phyloP scores from a whole-genome alignment of 2,888 invertebrate genomes.

The Lamproptera curius region DNA sequence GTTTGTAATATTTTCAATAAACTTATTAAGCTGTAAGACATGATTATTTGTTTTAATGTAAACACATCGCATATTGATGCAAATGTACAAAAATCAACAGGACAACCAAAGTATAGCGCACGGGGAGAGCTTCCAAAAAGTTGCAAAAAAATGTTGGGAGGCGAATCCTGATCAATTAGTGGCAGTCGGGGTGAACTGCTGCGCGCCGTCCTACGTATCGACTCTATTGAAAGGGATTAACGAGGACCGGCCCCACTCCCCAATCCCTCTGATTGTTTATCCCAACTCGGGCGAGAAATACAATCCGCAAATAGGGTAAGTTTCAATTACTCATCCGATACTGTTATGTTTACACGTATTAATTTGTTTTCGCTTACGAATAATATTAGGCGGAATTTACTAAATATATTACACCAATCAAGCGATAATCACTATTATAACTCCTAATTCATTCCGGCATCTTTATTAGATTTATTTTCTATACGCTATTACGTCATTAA shows the following conservation, averaged over 20 bases:
- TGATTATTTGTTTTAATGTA: no score
- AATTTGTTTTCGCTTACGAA: slow-evolving; percentile 2
- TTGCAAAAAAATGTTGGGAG: slow-evolving; percentile 84
- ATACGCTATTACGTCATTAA: no score
- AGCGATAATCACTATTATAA: no score
- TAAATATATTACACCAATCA: no score
- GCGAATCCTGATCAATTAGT: slow-evolving; percentile 83
- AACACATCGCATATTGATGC: no score
- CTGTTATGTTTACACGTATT: slow-evolving; percentile 12
- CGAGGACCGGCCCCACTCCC: slow-evolving; percentile 65
- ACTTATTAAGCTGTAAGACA: no score
- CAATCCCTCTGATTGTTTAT: slow-evolving; percentile 90
- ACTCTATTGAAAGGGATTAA: slow-evolving; percentile 67
- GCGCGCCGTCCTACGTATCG: slow-evolving; percentile 71
- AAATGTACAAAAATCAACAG: slow-evolving; percentile 36
- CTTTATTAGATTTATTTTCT: no score
- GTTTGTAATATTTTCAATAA: no score
- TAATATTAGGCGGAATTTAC: slow-evolving; percentile 6
- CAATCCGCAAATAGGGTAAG: slow-evolving; percentile 82
- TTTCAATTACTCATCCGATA: slow-evolving; percentile 16
- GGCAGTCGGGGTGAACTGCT: slow-evolving; percentile 94
- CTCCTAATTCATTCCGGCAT: no score
- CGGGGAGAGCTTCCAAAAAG: slow-evolving; percentile 88
- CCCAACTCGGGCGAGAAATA: slow-evolving; percentile 95
- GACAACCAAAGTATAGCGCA: slow-evolving; percentile 82